phyloP scores from a whole-genome alignment of 2,113 vertebrate genomes.

The Alosa alosa region DNA sequence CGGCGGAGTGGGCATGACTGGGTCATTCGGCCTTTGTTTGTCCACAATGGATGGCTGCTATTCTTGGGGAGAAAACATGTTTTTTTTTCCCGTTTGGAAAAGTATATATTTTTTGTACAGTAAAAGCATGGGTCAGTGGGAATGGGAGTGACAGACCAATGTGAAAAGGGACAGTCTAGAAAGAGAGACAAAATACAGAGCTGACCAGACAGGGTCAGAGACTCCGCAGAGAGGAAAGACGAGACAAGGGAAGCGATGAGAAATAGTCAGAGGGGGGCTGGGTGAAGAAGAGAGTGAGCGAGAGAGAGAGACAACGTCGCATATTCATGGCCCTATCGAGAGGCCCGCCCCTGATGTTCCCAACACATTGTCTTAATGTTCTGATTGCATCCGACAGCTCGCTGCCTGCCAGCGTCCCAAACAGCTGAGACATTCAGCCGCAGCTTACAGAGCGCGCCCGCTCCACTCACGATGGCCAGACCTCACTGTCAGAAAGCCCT shows the following conservation, averaged over 20 bases:
- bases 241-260: background rate
- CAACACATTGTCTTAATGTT: conserved; percentile 48
- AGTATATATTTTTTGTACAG: too few species aligned
- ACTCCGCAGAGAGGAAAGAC: background rate
- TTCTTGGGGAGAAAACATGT: background rate
- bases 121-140: background rate
- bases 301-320: conserved; percentile 16
- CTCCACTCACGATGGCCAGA: conserved; percentile 19
- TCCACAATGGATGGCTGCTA: conserved; percentile 26
- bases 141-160: background rate
- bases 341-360: conserved; percentile 47
- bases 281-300: conserved; percentile 14
- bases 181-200: background rate
- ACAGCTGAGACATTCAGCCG: conserved; percentile 53
- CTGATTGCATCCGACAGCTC: conserved; percentile 66
- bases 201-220: background rate
- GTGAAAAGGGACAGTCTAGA: background rate
- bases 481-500: conserved; percentile 25
- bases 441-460: too few species aligned
- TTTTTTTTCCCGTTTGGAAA: background rate
- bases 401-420: conserved; percentile 52
- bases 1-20: conserved; percentile 32
- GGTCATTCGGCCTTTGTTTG: conserved; percentile 24
- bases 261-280: background rate
- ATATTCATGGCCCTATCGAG: background rate